Percentiles rank a stretch among this genome's conserved stretches.
Conservation (phyloP, 2,888 invertebrate genomes). For the Lasioglossum pauxillum region DNA sequence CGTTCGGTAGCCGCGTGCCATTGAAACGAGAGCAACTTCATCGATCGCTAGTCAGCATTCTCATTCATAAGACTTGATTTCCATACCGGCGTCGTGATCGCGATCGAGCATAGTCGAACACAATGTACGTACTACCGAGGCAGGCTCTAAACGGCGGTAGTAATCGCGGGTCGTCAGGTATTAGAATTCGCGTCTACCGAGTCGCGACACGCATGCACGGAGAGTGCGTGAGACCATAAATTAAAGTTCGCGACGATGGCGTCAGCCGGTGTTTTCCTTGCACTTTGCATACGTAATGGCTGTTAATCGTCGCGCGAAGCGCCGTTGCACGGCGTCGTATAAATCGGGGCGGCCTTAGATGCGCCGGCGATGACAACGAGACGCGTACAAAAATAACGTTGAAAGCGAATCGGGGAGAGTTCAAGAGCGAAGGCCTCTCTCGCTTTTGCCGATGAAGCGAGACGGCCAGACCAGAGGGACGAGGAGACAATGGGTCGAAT, state of each 20-base stretch:
- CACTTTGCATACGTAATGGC: conserved; percentile 38
- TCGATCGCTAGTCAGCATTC: not conserved
- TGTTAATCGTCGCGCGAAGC: conserved; percentile 31
- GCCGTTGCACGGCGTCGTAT: conserved; percentile 35
- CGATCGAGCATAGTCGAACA: not conserved
- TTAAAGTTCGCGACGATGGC: conserved; percentile 27
- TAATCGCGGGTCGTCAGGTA: conserved; percentile 12
- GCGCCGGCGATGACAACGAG: conserved; percentile 28
- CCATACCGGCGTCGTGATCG: not conserved
- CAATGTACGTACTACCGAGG: conserved; percentile 10
- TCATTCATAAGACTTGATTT: conserved; percentile 3
- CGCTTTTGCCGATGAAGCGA: conserved; percentile 59
- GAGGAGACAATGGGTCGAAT: conserved; percentile 82
- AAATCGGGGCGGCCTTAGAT: conserved; percentile 51
- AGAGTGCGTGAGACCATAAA: conserved; percentile 9
- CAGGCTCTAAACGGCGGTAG: conserved; percentile 8
- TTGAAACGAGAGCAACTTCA: not conserved
- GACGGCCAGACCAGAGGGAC: conserved; percentile 67
- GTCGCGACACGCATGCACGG: not conserved
- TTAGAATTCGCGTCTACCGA: conserved; percentile 14
- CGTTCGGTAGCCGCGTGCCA: not conserved
- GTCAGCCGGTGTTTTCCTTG: conserved; percentile 36
- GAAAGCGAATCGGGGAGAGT: conserved; percentile 82
- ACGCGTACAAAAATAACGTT: conserved; percentile 76
- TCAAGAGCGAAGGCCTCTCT: conserved; percentile 81